Conservation (phyloP, 2,888 invertebrate genomes). For the Xiphydria camelus region DNA sequence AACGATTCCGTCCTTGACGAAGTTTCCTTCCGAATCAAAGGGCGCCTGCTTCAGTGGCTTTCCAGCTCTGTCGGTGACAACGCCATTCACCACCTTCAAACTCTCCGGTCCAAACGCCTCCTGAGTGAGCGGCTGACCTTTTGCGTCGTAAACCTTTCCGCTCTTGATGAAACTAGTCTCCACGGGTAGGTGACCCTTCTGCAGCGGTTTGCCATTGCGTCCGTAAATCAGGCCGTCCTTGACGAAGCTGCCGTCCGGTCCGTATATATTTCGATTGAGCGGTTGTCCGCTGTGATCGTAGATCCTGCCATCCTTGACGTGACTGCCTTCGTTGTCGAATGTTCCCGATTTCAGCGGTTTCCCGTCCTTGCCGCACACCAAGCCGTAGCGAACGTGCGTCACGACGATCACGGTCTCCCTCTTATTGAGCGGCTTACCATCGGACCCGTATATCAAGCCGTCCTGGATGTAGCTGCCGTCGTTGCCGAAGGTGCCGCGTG, state of each 20-base stretch:
- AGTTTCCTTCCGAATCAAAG: slow-evolving; percentile 49
- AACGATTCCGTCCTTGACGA: slow-evolving; percentile 47
- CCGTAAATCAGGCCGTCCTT: slow-evolving; percentile 46
- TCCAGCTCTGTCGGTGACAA: slow-evolving; percentile 42
- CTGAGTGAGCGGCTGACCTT: slow-evolving; percentile 44
- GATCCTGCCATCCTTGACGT: slow-evolving; percentile 46
- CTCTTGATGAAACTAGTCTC: slow-evolving; percentile 45
- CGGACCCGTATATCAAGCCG: slow-evolving; percentile 41
- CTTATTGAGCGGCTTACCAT: slow-evolving; percentile 42
- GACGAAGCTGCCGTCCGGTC: slow-evolving; percentile 37
- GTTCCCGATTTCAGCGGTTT: slow-evolving; percentile 43
- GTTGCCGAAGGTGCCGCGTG: slow-evolving; percentile 44
- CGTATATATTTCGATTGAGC: slow-evolving; percentile 37
- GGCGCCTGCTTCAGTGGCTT: slow-evolving; percentile 42
- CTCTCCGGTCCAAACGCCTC: slow-evolving; percentile 53
- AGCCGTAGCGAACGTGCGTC: slow-evolving; percentile 45
- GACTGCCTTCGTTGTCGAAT: slow-evolving; percentile 44
- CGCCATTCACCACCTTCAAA: slow-evolving; percentile 42
- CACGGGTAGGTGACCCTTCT: slow-evolving; percentile 32
- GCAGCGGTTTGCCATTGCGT: slow-evolving; percentile 41
- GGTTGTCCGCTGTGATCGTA: slow-evolving; percentile 42
- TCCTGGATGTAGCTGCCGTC: slow-evolving; percentile 48
- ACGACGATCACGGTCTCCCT: slow-evolving; percentile 40
- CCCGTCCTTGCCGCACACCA: slow-evolving; percentile 45
- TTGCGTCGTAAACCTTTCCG: slow-evolving; percentile 43